Base-by-base conservation (phyloP, 2,888 invertebrate species). In the Erynnis tages region DNA sequence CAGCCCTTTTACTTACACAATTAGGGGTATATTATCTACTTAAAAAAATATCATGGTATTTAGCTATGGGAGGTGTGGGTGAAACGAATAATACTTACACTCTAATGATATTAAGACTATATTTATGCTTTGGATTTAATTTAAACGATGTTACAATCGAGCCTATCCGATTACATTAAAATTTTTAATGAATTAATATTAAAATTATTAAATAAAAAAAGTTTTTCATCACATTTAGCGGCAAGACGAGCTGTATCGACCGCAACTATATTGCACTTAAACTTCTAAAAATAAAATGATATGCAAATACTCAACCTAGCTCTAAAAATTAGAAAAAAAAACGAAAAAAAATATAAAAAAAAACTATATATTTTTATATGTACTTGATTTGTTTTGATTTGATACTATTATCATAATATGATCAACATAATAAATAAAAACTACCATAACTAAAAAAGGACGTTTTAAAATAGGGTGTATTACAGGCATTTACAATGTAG, bases 231-330 rank as follows among this genome's bases (percentile, higher is more conserved):
- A 79, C 76, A 73, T 62, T 55, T 55, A 59, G 45, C 56, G 60
- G 82, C 83, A 85, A 84, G 82, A 79, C 64, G 61, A 48, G 25
- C 56, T 61, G 64, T 59, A 65, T 60, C 61, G 54, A 54, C 57
- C 56, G 58, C 59, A 66, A 66, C 60, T 66, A 80, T 86, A 86
- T 85, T 85, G 85, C 85, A 86, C 86, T 76, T 62, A 66, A 58
- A 59, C 50, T 47, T 64, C 67, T 71, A 69, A 71, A 70, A 62
- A 59, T 66, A 72, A 72, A 74, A 35, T 82, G 83, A 84, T 84
- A 84, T 83, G 84, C 80, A 63, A 70, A 64, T 63, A 62, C 69
- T 68, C 79, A 79, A 57, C 64, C 75, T 79, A 76, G 62, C 54
- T 53, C 56, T 52, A 41, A 50, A 53, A 54, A 32, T 11, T 16